These are phyloP conservation scores for Dromas ardeola DNA, from an alignment of 2,113 vertebrate genomes.

Conservation along the genomic window DNA sequence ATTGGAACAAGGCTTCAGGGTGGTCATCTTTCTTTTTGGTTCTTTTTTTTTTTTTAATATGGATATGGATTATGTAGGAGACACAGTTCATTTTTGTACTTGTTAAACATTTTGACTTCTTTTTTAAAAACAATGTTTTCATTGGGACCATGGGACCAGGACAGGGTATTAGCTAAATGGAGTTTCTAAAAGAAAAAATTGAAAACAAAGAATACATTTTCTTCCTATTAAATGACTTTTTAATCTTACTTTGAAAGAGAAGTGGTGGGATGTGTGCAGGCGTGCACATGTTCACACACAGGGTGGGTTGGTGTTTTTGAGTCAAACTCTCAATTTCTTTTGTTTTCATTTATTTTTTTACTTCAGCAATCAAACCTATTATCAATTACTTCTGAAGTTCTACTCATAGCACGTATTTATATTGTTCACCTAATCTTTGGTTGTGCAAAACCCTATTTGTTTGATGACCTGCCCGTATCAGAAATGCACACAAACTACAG, in stretches of 20 bases:
- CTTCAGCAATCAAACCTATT: background rate
- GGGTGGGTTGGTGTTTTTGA: background rate
- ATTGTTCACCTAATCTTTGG: background rate
- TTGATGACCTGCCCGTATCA: background rate
- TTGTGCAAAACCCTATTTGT: background rate
- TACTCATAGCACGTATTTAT: background rate
- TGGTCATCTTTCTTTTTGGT: background rate
- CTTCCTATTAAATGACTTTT: background rate
- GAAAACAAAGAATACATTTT: background rate
- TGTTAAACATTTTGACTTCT: background rate
- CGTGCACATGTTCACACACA: background rate
- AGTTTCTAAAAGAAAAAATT: background rate
- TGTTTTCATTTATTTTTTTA: background rate
- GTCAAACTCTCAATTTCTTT: background rate
- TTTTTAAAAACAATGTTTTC: background rate
- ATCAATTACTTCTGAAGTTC: background rate
- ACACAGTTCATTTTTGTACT: background rate
- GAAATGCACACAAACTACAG: background rate
- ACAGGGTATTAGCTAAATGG: background rate
- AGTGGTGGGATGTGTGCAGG: background rate
- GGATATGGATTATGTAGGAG: background rate
- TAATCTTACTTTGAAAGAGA: background rate
- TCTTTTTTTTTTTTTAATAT: background rate
- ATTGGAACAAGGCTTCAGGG: background rate
- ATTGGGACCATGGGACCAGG: background rate